phyloP scores from a whole-genome alignment of 2,797 vertebrate species.

The Acipenser oxyrinchus region DNA sequence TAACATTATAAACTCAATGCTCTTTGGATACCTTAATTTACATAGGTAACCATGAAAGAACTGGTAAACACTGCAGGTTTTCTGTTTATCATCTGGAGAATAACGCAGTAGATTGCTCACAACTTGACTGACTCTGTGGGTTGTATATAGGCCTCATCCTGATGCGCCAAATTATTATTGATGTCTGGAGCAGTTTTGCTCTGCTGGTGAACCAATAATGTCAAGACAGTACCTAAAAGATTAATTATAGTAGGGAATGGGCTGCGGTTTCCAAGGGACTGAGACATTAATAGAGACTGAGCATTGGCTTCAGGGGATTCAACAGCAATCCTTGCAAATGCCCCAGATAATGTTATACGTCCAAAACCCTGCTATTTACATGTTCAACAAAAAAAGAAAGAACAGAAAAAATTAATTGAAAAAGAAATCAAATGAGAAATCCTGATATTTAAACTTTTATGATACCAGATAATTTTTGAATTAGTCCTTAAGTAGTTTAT shows the following conservation, averaged over 20 bases:
- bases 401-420: too few species aligned
- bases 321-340: conserved; percentile 55
- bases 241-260: conserved; percentile 65
- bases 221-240: conserved; percentile 67
- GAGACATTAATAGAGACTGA: conserved; percentile 64
- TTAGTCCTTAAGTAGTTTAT: too few species aligned
- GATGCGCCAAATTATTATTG: conserved; percentile 67
- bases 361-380: conserved; percentile 39
- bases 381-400: neutral
- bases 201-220: conserved; percentile 73
- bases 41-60: conserved; percentile 10
- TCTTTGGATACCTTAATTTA: conserved; percentile 24
- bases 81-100: conserved; percentile 25
- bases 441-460: too few species aligned
- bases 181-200: conserved; percentile 66
- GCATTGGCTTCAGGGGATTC: conserved; percentile 60
- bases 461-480: too few species aligned
- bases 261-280: conserved; percentile 53
- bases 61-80: conserved; percentile 25
- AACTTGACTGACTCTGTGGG: conserved; percentile 40
- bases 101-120: conserved; percentile 29
- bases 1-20: conserved; percentile 27
- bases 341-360: conserved; percentile 48
- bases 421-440: too few species aligned
- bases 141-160: conserved; percentile 44